phyloP scores from a whole-genome alignment of 2,797 vertebrate species.

The Enteromius fasciolatus region DNA sequence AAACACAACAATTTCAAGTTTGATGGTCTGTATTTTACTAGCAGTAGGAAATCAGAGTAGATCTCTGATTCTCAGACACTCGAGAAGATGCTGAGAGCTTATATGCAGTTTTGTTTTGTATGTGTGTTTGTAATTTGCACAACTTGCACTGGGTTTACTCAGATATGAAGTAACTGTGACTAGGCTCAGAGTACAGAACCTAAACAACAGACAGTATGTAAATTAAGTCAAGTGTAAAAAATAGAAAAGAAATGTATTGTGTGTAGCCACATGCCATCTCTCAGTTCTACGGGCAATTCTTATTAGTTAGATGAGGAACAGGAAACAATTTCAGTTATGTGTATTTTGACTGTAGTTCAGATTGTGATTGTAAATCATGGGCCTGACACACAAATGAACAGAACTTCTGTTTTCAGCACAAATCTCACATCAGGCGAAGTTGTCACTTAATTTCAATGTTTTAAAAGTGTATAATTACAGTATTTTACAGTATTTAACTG shows the following conservation, averaged over 20 bases:
- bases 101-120: not conserved
- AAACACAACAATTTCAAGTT: not conserved
- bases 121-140: not conserved
- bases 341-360: not conserved
- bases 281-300: not conserved
- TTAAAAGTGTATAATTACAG: not conserved
- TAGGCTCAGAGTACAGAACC: not conserved
- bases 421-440: not conserved
- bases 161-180: not conserved
- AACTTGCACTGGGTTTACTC: not conserved
- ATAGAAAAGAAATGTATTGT: not conserved
- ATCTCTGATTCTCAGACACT: not conserved
- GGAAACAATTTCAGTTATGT: not conserved
- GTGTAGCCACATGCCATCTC: not conserved
- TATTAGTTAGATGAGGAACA: not conserved
- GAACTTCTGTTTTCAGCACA: not conserved
- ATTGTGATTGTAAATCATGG: not conserved
- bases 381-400: not conserved
- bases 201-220: not conserved
- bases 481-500: not conserved
- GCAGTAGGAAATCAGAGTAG: not conserved
- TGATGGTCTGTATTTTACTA: not conserved
- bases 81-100: not conserved
- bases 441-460: too few species aligned
- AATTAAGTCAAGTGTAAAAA: not conserved